These are phyloP conservation scores for Samia ricini DNA, from an alignment of 1,140 invertebrate species.

Conservation along the genomic window DNA sequence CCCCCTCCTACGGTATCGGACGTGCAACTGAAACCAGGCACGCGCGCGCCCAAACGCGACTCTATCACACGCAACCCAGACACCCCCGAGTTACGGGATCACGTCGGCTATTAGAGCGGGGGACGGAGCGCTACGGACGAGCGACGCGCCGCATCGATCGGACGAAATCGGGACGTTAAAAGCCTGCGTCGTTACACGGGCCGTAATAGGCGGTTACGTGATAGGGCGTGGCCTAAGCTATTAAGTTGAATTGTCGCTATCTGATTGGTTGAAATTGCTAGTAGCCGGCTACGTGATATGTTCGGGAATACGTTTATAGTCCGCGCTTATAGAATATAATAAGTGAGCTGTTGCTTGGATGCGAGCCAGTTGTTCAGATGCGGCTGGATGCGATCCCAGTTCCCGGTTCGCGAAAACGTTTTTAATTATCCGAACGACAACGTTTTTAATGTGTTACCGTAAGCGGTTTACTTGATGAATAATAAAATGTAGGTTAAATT, in stretches of 20 bases:
- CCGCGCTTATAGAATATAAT: constrained; percentile 74
- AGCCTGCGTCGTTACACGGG: constrained; percentile 73
- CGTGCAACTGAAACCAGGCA: constrained; percentile 73
- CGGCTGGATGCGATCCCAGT: constrained; percentile 53
- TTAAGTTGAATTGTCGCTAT: constrained; percentile 75
- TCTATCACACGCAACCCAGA: constrained; percentile 64
- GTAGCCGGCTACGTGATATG: constrained; percentile 75
- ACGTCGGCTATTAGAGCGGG: constrained; percentile 45
- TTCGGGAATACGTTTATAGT: constrained; percentile 75
- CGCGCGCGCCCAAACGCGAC: constrained; percentile 69
- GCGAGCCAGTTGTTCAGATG: constrained; percentile 53
- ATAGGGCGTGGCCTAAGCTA: constrained; percentile 72
- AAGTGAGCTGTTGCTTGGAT: constrained; percentile 71
- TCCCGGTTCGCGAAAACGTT: constrained; percentile 54
- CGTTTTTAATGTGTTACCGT: constrained; percentile 48
- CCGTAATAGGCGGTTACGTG: constrained; percentile 77
- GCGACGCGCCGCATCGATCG: constrained; percentile 37
- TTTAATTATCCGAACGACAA: constrained; percentile 58
- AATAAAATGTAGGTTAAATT: constrained; percentile 44
- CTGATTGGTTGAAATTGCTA: constrained; percentile 76
- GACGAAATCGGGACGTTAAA: constrained; percentile 67
- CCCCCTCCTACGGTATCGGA: constrained; percentile 70
- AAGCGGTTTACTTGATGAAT: constrained; percentile 39
- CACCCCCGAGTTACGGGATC: constrained; percentile 29
- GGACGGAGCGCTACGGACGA: constrained; percentile 26